These are phyloP conservation scores for Cynoglossus semilaevis DNA, from an alignment of 2,113 vertebrate genomes.

Conservation along the genomic window DNA sequence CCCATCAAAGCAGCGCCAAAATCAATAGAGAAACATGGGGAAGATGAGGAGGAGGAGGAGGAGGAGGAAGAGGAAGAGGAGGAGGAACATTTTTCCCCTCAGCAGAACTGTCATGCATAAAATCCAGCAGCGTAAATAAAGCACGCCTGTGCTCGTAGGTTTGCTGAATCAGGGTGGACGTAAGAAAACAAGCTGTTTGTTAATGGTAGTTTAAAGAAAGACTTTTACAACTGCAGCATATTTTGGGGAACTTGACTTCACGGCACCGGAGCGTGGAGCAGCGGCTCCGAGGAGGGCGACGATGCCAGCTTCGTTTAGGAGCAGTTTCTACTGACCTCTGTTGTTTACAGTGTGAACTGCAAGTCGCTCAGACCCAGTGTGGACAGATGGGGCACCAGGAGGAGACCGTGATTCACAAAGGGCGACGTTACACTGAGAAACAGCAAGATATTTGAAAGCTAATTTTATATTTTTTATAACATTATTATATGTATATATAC, in stretches of 20 bases:
- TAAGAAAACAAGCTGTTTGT: slow-evolving; percentile 62
- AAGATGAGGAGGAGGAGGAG: slow-evolving; percentile 54
- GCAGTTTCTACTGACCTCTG: slow-evolving; percentile 65
- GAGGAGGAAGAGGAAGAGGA: slow-evolving; percentile 34
- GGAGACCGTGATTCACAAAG: not conserved
- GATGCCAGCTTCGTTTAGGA: slow-evolving; percentile 27
- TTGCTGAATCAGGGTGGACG: slow-evolving; percentile 62
- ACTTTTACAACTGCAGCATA: slow-evolving; percentile 38
- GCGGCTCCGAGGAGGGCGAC: slow-evolving; percentile 7
- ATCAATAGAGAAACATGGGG: slow-evolving; percentile 81
- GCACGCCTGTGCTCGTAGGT: slow-evolving; percentile 43
- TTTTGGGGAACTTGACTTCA: slow-evolving; percentile 26
- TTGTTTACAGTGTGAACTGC: slow-evolving; percentile 41
- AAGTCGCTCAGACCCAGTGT: slow-evolving; percentile 3
- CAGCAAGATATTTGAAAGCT: too few species aligned
- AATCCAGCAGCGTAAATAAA: slow-evolving; percentile 63
- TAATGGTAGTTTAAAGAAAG: slow-evolving; percentile 46
- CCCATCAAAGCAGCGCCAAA: slow-evolving; percentile 80
- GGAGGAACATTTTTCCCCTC: slow-evolving; percentile 50
- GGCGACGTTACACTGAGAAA: too few species aligned
- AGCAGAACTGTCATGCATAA: slow-evolving; percentile 63
- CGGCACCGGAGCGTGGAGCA: slow-evolving; percentile 1
- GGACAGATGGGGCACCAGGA: not conserved
- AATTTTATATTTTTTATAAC: too few species aligned
- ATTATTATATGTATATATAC: too few species aligned